These are phyloP conservation scores for Microtus richardsoni DNA, from an alignment of 2,113 vertebrate species.

Conservation along the genomic window DNA sequence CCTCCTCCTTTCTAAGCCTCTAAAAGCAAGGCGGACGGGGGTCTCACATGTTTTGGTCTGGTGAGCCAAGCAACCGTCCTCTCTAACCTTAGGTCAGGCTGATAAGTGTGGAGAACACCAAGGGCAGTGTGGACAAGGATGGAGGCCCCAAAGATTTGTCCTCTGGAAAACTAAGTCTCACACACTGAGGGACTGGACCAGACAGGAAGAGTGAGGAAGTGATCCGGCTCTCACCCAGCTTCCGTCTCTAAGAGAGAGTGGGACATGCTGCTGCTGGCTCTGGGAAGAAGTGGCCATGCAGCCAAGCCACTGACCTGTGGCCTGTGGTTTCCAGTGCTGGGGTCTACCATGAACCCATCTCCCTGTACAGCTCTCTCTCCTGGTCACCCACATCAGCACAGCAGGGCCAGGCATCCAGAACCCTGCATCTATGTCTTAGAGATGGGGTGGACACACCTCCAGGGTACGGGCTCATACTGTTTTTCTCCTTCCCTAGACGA, in stretches of 20 bases:
- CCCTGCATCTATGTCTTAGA: neutral
- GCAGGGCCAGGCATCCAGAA: neutral
- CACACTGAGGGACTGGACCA: neutral
- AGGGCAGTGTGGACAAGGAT: neutral
- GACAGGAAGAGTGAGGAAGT: neutral
- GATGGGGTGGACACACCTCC: neutral
- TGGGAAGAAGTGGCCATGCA: neutral
- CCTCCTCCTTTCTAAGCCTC: neutral
- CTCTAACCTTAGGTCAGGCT: neutral
- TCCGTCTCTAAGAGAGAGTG: fast-evolving
- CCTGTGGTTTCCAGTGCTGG: neutral
- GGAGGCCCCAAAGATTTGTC: neutral
- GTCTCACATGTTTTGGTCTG: neutral
- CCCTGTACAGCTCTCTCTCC: neutral
- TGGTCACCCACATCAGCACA: neutral
- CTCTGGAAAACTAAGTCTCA: neutral
- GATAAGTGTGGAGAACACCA: neutral
- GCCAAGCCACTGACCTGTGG: too few relatives aligned
- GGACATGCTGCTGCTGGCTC: neutral
- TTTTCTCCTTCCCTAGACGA: slow-evolving; percentile 88
- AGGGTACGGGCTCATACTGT: neutral
- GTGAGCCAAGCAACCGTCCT: too few relatives aligned
- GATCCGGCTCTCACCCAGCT: too few relatives aligned
- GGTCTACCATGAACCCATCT: fast-evolving
- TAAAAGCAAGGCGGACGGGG: neutral